Base-by-base conservation (phyloP, 2,113 vertebrate genomes). In the Xenopus borealis region DNA sequence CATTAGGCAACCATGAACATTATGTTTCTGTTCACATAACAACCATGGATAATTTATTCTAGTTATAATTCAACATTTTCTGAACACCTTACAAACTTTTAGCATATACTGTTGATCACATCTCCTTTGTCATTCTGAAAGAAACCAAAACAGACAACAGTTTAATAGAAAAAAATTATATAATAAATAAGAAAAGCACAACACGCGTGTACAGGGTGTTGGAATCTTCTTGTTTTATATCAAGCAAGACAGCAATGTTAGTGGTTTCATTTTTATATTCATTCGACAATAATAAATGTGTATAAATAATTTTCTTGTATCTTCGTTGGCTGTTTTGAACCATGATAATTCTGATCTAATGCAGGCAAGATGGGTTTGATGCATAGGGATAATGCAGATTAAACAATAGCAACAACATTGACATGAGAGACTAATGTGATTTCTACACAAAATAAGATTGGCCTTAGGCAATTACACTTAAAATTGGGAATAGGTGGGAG, bases 401-500 rank as follows among this genome's bases (percentile, higher is more conserved):
- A 73, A 30, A 72, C 46, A 53, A 62, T 27, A 64, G 62, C 17
- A 14, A 67, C 46, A 18, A 23, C 52, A 58, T 55, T 40, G 30
- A 46, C 52, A 58, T 72, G 52, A 75, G 79, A 76, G 65, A 63
- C 75, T 82, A 19, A 44, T 78, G 71, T 72, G 78, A 64, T 83
- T 61, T 86, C 81, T 84, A 75, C 80, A 80, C 79, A 77, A 81
- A 84, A 86, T 0, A 77, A 79, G 80, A 77, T 81, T 78, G 80
- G 78, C 78, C 83, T 80, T 67, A 80, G 83, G 85, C 86, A 86
- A 89, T 90, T 88, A 89, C 81, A 85, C 81, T 84, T 83, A 79
- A 83, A 89, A 88, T 83, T 85, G 75, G 80, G 78, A 88, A 86
- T 83, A 89, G 85, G 88, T 88, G 88, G 83, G 70, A 85, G 78